phyloP scores from a whole-genome alignment of 2,797 vertebrate species.

The Pelobates cultripes region DNA sequence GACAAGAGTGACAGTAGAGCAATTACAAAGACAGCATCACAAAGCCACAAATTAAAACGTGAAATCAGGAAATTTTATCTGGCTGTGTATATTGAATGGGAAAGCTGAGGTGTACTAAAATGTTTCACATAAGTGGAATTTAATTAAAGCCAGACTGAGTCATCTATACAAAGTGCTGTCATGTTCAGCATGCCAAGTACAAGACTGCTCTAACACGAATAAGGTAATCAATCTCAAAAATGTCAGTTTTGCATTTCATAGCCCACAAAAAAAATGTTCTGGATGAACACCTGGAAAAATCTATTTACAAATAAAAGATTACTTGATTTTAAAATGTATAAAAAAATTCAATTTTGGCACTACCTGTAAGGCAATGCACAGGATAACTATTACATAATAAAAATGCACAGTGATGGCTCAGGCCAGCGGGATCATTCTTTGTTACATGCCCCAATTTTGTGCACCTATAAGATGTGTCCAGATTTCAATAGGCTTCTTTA shows the following conservation, averaged over 20 bases:
- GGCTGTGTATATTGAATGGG: constrained; percentile 29
- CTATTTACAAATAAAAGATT: constrained; percentile 72
- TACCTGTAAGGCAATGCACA: constrained; percentile 71
- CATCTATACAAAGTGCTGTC: constrained; percentile 49
- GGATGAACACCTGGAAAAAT: constrained; percentile 59
- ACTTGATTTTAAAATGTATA: constrained; percentile 67
- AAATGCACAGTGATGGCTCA: constrained; percentile 63
- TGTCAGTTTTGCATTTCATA: constrained; percentile 60
- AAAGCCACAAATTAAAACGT: constrained; percentile 59
- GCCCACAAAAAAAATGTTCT: constrained; percentile 64
- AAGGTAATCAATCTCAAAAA: constrained; percentile 60
- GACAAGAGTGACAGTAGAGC: constrained; percentile 34
- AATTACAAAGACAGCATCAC: constrained; percentile 50
- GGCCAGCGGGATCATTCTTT: constrained; percentile 57
- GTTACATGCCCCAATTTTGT: constrained; percentile 59
- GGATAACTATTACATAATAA: constrained; percentile 60
- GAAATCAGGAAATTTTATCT: constrained; percentile 46
- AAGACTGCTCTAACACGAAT: constrained; percentile 65
- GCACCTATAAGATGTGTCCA: constrained; percentile 58
- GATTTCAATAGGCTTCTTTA: constrained; percentile 60
- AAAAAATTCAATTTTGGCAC: constrained; percentile 65
- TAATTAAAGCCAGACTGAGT: constrained; percentile 38
- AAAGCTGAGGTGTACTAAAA: constrained; percentile 33
- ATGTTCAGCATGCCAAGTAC: constrained; percentile 65
- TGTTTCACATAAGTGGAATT: constrained; percentile 33